Conservation (phyloP, 1,140 invertebrate species). For the Antheraea pernyi region DNA sequence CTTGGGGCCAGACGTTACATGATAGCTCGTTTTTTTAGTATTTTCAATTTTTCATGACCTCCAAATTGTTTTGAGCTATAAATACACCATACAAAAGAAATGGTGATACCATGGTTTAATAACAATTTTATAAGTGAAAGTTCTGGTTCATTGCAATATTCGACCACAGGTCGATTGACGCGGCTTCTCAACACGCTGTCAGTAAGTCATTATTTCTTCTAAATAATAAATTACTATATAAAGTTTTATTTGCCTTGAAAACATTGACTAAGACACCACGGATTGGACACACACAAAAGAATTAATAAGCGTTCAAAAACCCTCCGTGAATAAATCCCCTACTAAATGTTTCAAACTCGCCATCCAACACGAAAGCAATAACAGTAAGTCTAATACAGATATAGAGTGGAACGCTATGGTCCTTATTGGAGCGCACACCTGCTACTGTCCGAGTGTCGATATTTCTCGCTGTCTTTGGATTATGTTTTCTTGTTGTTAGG, state of each 20-base stretch:
- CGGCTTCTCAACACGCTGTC: too few relatives aligned
- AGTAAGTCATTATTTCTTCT: too few relatives aligned
- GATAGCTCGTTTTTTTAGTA: too few relatives aligned
- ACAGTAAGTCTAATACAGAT: slow-evolving; percentile 43
- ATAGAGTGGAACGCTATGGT: slow-evolving; percentile 26
- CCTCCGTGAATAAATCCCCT: slow-evolving; percentile 31
- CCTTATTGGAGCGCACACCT: slow-evolving; percentile 50
- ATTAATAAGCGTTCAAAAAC: background rate
- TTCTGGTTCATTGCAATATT: too few relatives aligned
- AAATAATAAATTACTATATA: too few relatives aligned
- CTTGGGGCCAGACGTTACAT: too few relatives aligned
- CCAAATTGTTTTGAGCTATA: too few relatives aligned
- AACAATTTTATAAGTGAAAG: too few relatives aligned
- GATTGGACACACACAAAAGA: background rate
- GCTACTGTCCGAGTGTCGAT: slow-evolving; percentile 44
- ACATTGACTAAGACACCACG: background rate
- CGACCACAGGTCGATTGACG: too few relatives aligned
- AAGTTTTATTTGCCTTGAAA: background rate
- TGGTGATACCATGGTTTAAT: too few relatives aligned
- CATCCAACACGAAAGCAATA: slow-evolving; percentile 43
- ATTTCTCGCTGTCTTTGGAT: slow-evolving; percentile 38
- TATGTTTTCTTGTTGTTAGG: slow-evolving; percentile 38
- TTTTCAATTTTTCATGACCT: too few relatives aligned
- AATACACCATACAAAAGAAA: too few relatives aligned
- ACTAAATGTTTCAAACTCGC: slow-evolving; percentile 35